Base-by-base conservation (phyloP, 2,113 vertebrate genomes). In the Verasper variegatus region DNA sequence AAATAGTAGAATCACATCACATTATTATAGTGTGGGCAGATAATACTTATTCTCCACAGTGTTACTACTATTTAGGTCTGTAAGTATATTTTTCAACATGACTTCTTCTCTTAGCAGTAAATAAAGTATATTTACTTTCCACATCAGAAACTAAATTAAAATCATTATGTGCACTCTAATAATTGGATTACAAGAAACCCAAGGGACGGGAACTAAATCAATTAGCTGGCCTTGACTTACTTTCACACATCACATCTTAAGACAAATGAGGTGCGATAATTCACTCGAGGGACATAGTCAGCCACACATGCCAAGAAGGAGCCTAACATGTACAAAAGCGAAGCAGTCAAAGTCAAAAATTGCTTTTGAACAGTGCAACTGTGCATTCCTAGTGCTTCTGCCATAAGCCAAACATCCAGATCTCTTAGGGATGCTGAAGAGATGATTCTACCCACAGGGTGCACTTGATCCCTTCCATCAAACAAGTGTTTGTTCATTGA, bases 401-500 rank as follows among this genome's bases (percentile, higher is more conserved):
- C 76, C 83, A 86, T 31, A 55, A 88, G 74, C 71, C 85, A 85
- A 88, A 84, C 73, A 84, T 79, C 82, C 49, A 82, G 54, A 80
- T 92, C 87, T 91, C 84, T 23, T 63, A 74, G 87, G 82, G 86
- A 82, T 60, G 64, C 68, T 26, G 78, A 79, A 55, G 77, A 78
- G 69, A 77, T 72, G 73, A 74, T 75, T 88, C 85, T 91, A 76
- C 86, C 87, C 87, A 92, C 86, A 88, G 86, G 88, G 78, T 59
- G 63, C 74, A 76, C 81, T 89, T 90, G 77, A 92, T 86, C 80
- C 84, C 65, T 68, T 24, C 86, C 82, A 86, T 92, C 86, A 92
- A 88, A 91, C 68, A 81, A 86, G 68, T 68, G 80, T 80, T 73
- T 83, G 67, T 79, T 85, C 83, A 75, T 67, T 90, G 84, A 88